Evolutionary conservation across 2,113 vertebrate genomes (phyloP), one percentile per base, ranked within the genome.

Genomic region (Xenopus laevis): DNA sequence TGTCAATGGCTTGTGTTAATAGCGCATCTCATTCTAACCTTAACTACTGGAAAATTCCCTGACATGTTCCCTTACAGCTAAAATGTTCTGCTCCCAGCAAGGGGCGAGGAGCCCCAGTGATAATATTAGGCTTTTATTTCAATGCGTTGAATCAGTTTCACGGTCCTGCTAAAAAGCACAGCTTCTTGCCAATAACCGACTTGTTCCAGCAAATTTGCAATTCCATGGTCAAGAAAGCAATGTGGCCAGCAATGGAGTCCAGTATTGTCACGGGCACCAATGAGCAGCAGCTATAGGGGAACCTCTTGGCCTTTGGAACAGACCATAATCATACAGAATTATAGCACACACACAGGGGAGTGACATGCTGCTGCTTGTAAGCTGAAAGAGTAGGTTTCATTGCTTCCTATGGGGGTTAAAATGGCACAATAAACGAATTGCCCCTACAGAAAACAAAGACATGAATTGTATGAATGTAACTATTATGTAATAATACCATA

Each of bases 11-110:
- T 7, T 62, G 65, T 55, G 46, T 68, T 63, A 69, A 63, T 27
- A 62, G 57, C 13, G 10, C 30, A 16, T 59, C 40, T 68, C 45
- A 69, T 76, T 76, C 66, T 68, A 15, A 55, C 65, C 55, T 69
- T 76, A 76, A 76, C 66, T 68, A 76, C 66, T 76, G 73, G 73
- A 76, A 76, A 68, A 76, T 76, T 76, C 30, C 55, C 57, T 40
- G 66, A 68, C 73, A 69, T 23, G 58, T 76, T 57, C 57, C n/a
- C 47, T 63, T 69, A 69, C 62, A 62, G 50, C 47, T 61, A 55
- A 27, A 68, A 44, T 27, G 73, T 69, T 76, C 1, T 63, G 58
- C 66, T 66, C 73, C 47, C 73, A 76, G 73, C 57, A 62, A 76
- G 73, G 73, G 73, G 66, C 23, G 30, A 55, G 13, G 27, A n/a